Evolutionary conservation across 1,140 invertebrate genomes (phyloP).

Genomic region (Apis cerana): DNA sequence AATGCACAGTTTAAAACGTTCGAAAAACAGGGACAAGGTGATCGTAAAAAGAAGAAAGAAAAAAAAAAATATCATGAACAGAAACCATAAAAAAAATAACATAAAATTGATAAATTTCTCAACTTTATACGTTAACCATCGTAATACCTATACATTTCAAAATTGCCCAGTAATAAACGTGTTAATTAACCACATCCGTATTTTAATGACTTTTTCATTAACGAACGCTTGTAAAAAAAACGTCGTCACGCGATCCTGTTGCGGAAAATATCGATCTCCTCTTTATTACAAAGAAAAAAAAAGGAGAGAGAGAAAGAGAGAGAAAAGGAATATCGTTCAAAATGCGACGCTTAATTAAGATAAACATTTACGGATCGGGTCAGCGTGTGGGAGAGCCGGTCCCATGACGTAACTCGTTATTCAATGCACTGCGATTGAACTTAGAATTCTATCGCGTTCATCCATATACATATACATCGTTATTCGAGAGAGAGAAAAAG

Average conservation of each 20-base stretch:
- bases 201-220: constrained; percentile 3
- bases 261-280: no score
- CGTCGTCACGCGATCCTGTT: no score
- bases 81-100: neutral
- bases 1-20: no score
- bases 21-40: neutral
- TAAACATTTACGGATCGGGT: neutral
- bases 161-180: no score
- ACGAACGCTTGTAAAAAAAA: neutral
- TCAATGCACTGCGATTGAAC: constrained; percentile 10
- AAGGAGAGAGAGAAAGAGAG: no score
- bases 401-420: constrained; percentile 39
- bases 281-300: no score
- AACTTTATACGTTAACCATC: no score
- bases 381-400: constrained; percentile 8
- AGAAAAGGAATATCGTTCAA: neutral
- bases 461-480: neutral
- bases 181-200: neutral
- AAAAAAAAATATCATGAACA: neutral
- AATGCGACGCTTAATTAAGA: constrained; percentile 31
- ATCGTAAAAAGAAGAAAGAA: neutral
- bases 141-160: no score
- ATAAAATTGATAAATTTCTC: no score
- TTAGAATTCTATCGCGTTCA: constrained; percentile 7
- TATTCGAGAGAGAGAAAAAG: neutral